These are phyloP conservation scores for Drosophila sechellia DNA, from an alignment of 1,140 invertebrate species.

Conservation along the genomic window DNA sequence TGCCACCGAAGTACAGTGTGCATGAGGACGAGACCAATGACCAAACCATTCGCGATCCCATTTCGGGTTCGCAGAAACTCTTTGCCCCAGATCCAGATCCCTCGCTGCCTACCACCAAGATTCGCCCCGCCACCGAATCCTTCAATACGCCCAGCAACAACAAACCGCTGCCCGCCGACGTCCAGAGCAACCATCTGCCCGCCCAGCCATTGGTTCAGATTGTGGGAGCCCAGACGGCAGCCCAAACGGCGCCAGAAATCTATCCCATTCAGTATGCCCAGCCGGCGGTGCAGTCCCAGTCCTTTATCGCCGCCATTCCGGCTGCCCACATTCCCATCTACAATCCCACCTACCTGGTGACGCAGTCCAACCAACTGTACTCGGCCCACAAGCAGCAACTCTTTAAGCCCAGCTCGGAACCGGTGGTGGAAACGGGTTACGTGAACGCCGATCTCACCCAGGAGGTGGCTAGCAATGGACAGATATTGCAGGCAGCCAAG, in stretches of 20 bases:
- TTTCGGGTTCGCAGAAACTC: slow-evolving; percentile 83
- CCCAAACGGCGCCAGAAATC: slow-evolving; percentile 66
- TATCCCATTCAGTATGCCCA: slow-evolving; percentile 75
- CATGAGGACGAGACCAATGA: slow-evolving; percentile 85
- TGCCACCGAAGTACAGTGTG: slow-evolving; percentile 84
- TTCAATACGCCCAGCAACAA: slow-evolving; percentile 85
- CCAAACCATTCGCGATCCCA: slow-evolving; percentile 79
- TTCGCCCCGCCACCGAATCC: slow-evolving; percentile 83
- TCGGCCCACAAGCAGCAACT: slow-evolving; percentile 80
- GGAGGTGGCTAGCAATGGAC: slow-evolving; percentile 81
- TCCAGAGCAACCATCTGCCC: slow-evolving; percentile 73
- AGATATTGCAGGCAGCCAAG: slow-evolving; percentile 81
- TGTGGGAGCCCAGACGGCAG: slow-evolving; percentile 66
- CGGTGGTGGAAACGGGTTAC: slow-evolving; percentile 68
- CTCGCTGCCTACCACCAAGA: slow-evolving; percentile 81
- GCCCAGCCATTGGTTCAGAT: slow-evolving; percentile 78
- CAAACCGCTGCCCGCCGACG: slow-evolving; percentile 82
- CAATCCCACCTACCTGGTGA: slow-evolving; percentile 83
- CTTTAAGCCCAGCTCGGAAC: slow-evolving; percentile 71
- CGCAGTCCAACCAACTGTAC: slow-evolving; percentile 82
- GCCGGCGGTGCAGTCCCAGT: slow-evolving; percentile 48
- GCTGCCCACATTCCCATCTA: slow-evolving; percentile 78
- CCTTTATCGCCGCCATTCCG: slow-evolving; percentile 55
- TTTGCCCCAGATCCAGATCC: slow-evolving; percentile 85
- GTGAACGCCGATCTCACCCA: slow-evolving; percentile 78